phyloP scores from a whole-genome alignment of 2,888 invertebrate species.

The Lasioglossum lativentre region DNA sequence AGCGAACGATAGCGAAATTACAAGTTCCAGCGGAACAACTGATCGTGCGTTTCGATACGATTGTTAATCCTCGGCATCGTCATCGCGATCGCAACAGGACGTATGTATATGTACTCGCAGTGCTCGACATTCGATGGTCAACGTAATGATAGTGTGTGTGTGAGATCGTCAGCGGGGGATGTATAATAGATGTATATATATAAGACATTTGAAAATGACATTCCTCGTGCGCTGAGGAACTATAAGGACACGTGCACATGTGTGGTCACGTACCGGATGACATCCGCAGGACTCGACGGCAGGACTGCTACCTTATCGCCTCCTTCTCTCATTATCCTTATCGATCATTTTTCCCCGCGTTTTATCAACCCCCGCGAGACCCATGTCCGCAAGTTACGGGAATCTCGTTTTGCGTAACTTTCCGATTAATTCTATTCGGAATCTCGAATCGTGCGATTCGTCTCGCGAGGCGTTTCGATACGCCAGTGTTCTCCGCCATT shows the following conservation, averaged over 20 bases:
- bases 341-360: conserved; percentile 6
- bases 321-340: conserved; percentile 27
- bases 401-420: not conserved
- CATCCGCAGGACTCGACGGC: conserved; percentile 73
- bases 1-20: not conserved
- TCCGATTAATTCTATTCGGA: not conserved
- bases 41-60: not conserved
- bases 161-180: conserved; percentile 39
- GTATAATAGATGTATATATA: conserved; percentile 38
- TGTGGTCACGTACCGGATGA: conserved; percentile 76
- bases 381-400: not conserved
- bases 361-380: not conserved
- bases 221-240: conserved; percentile 71
- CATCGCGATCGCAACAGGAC: conserved; percentile 23
- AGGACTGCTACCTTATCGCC: conserved; percentile 50
- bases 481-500: not conserved
- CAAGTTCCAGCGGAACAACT: not conserved
- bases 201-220: conserved; percentile 32
- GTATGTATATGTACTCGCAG: conserved; percentile 19
- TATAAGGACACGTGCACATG: conserved; percentile 74
- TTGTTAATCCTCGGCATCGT: conserved; percentile 30
- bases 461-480: not conserved
- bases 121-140: conserved; percentile 44
- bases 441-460: not conserved
- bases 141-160: conserved; percentile 29